Evolutionary conservation across 2,113 vertebrate genomes (phyloP).

Genomic region (Gobio gobio): DNA sequence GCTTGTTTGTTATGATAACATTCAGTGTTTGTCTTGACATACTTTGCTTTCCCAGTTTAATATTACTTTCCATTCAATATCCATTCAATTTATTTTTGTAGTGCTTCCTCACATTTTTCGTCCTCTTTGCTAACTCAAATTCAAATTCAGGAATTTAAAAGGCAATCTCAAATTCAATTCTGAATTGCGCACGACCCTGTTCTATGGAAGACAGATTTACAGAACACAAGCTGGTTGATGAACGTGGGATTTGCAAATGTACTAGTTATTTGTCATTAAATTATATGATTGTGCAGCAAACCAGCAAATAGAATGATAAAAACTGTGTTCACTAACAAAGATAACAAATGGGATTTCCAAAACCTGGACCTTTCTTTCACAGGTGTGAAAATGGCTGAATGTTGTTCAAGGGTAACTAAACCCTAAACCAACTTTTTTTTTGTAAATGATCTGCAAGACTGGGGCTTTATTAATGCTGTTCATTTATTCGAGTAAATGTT

Average conservation of each 20-base stretch:
- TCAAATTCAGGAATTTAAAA: not conserved
- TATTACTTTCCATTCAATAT: not conserved
- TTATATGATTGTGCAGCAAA: not conserved
- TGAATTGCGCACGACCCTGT: not conserved
- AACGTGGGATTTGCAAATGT: not conserved
- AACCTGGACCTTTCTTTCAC: not conserved
- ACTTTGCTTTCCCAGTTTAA: not conserved
- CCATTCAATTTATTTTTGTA: not conserved
- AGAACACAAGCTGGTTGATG: not conserved
- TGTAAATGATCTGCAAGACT: no score
- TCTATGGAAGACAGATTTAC: not conserved
- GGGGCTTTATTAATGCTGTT: no score
- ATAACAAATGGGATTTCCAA: not conserved
- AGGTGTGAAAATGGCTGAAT: not conserved
- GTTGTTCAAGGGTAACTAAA: not conserved
- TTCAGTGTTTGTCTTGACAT: not conserved
- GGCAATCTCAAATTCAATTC: not conserved
- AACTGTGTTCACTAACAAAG: not conserved
- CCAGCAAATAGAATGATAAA: not conserved
- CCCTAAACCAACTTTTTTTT: no score
- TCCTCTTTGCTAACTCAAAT: not conserved
- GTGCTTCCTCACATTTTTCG: not conserved
- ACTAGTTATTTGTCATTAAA: constrained; percentile 1
- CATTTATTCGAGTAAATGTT: no score
- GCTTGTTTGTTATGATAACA: not conserved